Percentiles rank a stretch among this genome's conserved stretches.
Conservation (phyloP, 2,888 invertebrate species). For the Xestia ashworthii region DNA sequence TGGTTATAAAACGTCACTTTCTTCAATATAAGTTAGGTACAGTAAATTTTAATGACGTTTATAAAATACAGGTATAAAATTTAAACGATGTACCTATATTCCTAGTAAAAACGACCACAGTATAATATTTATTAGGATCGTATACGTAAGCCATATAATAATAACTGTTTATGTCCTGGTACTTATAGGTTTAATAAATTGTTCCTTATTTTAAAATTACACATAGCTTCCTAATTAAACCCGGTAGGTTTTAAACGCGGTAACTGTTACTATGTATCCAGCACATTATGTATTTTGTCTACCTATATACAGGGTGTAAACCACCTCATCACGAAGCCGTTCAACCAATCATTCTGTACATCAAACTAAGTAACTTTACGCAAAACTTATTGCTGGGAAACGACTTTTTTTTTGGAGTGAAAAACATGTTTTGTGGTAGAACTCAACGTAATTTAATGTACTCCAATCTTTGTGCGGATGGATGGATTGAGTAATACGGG, state of each 20-base stretch:
- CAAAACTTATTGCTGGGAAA: no score
- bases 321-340: no score
- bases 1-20: constrained; percentile 58
- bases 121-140: constrained; percentile 48
- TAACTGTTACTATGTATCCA: not conserved
- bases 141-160: constrained; percentile 27
- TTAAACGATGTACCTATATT: constrained; percentile 42
- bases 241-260: not conserved
- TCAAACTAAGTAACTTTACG: no score
- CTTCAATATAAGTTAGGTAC: constrained; percentile 45
- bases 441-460: no score
- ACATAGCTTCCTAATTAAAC: not conserved
- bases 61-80: constrained; percentile 59
- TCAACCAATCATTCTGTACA: no score
- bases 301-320: no score
- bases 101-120: constrained; percentile 37
- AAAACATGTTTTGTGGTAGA: no score
- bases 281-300: not conserved
- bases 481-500: no score
- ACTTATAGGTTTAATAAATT: constrained; percentile 11
- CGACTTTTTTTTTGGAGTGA: no score
- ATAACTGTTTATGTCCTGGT: constrained; percentile 28
- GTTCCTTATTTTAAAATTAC: not conserved
- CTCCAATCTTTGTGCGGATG: no score
- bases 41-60: constrained; percentile 58